Conservation (phyloP, 2,797 vertebrate genomes). For the Spondyliosoma cantharus region DNA sequence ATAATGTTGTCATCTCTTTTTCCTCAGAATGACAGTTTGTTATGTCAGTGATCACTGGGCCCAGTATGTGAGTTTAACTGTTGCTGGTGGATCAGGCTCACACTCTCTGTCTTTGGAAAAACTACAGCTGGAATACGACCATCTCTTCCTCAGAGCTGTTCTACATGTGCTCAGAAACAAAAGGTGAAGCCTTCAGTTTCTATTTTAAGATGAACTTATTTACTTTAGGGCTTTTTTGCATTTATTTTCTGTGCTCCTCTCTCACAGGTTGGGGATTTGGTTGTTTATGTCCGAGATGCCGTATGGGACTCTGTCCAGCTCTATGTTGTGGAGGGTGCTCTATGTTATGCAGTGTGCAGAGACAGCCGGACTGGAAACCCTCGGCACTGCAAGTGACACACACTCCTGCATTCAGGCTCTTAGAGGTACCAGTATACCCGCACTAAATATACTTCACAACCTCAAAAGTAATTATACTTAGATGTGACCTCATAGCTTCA, state of each 20-base stretch:
- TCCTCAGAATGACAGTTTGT: constrained; percentile 91
- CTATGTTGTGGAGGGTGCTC: constrained; percentile 96
- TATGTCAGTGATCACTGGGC: constrained; percentile 98
- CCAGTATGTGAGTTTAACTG: constrained; percentile 86
- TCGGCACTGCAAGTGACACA: constrained; percentile 77
- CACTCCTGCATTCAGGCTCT: constrained; percentile 86
- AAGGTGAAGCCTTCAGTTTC: constrained; percentile 83
- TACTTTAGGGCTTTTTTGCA: background rate
- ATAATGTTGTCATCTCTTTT: background rate
- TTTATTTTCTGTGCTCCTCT: constrained; percentile 11
- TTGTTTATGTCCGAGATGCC: constrained; percentile 99
- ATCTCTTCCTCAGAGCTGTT: constrained; percentile 94
- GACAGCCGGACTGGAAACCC: constrained; percentile 83
- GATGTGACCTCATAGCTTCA: background rate
- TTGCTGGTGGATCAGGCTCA: constrained; percentile 68
- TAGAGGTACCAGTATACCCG: constrained; percentile 83
- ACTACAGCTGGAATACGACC: constrained; percentile 95
- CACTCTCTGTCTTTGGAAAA: constrained; percentile 90
- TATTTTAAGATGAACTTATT: background rate
- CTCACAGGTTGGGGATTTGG: constrained; percentile 94
- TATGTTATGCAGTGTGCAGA: constrained; percentile 95
- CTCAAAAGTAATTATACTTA: background rate
- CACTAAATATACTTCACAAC: constrained; percentile 3
- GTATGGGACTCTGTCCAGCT: constrained; percentile 92
- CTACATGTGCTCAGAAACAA: constrained; percentile 96